A percentile compares a stretch with the other conserved stretches of the same genome.
These are phyloP conservation scores for Caenorhabditis sinica DNA, from an alignment of 2,888 invertebrate species.

Conservation along the genomic window DNA sequence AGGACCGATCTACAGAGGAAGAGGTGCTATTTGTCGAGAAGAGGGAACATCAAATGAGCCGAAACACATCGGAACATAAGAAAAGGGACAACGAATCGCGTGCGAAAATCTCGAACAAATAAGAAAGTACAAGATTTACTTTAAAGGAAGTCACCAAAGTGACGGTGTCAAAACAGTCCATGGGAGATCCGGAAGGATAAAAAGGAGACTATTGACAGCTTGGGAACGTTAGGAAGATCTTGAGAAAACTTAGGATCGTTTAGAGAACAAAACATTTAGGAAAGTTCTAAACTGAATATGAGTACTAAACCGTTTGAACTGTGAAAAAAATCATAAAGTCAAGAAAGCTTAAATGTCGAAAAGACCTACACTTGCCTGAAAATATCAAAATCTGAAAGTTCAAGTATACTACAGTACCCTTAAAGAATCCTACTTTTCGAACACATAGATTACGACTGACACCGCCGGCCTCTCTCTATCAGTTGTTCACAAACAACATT, in stretches of 20 bases:
- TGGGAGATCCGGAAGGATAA: not conserved
- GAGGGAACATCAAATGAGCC: slow-evolving; percentile 47
- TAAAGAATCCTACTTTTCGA: no score
- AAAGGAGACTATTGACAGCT: not conserved
- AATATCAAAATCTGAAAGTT: no score
- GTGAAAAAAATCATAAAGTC: no score
- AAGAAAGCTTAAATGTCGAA: no score
- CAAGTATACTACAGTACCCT: no score
- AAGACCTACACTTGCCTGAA: no score
- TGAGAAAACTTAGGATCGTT: slow-evolving; percentile 5
- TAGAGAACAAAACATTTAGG: not conserved
- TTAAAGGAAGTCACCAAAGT: not conserved
- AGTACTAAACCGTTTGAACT: no score
- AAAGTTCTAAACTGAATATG: no score
- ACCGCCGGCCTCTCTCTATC: not conserved
- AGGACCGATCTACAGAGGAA: slow-evolving; percentile 6
- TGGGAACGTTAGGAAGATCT: not conserved
- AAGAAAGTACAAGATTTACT: slow-evolving; percentile 29
- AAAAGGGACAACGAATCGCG: slow-evolving; percentile 10
- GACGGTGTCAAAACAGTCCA: not conserved
- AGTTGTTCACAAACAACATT: not conserved
- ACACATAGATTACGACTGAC: not conserved
- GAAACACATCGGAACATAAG: slow-evolving; percentile 9
- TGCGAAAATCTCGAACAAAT: slow-evolving; percentile 47
- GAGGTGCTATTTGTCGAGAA: slow-evolving; percentile 50